phyloP scores from a whole-genome alignment of 2,113 vertebrate species.

The Serilophus lunatus region DNA sequence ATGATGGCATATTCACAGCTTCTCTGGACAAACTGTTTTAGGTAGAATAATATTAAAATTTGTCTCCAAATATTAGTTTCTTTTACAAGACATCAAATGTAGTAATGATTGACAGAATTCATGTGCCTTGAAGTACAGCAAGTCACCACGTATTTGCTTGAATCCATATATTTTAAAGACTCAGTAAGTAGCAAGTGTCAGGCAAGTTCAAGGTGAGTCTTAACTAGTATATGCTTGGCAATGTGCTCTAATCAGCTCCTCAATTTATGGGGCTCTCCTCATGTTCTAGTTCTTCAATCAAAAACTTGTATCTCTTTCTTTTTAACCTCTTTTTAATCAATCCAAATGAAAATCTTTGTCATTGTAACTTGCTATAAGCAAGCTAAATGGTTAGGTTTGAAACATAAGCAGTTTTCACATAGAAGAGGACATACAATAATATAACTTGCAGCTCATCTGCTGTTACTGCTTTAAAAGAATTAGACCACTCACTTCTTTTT shows the following conservation, averaged over 20 bases:
- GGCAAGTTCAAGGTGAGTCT: neutral
- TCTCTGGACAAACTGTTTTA: neutral
- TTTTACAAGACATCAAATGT: neutral
- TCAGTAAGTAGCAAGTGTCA: neutral
- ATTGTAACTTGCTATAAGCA: neutral
- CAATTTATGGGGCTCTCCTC: neutral
- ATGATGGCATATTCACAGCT: neutral
- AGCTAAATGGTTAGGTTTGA: neutral
- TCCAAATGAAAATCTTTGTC: neutral
- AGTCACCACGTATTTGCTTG: neutral
- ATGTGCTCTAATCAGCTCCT: neutral
- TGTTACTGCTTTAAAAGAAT: neutral
- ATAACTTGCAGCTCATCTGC: neutral
- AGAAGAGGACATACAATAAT: neutral
- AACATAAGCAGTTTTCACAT: neutral
- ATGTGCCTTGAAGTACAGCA: neutral
- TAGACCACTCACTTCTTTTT: neutral
- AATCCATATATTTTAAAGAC: neutral
- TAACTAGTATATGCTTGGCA: neutral
- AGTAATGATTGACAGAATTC: neutral
- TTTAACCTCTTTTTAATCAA: neutral
- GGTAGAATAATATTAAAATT: neutral
- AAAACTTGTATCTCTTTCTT: neutral
- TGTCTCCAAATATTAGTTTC: neutral
- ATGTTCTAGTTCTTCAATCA: neutral